Evolutionary conservation across 1,140 invertebrate genomes (phyloP), one percentile per base, ranked within the genome.

Genomic region (Eufriesea mexicana): DNA sequence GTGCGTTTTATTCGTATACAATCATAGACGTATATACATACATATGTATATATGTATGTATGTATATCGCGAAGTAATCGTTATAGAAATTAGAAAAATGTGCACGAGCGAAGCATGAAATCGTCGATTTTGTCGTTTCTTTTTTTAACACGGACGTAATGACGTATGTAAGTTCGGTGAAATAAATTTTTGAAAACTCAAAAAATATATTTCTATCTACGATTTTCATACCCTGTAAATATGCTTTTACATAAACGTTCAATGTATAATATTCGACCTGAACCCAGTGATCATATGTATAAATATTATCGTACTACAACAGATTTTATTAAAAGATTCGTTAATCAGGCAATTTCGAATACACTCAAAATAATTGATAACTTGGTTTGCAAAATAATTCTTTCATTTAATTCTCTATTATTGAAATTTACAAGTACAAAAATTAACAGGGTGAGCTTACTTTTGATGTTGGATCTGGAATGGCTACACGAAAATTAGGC

Each of bases 111-210:
- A 67, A 79, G 61, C 47, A 76, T 67, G 59, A 70, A 35, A 57
- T 55, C 54, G 35, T 61, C 35, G 64, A 70, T 85, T 80, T 77
- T 72, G 25, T 66, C 55, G 28, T 75, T 74, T 68, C 28, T 84
- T 85, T 88, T 88, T 87, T 87, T 75, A 70, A 78, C 59, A 55
- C 73, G 16, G 78, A 62, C n/a, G 79, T 76, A 47, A 66, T 84
- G 67, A 81, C 54, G 62, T 77, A 83, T 79, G 54, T 49, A 77
- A 54, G 55, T 84, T 88, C 74, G 74, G 0, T 16, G 5, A 78
- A 88, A 84, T 84, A 88, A 88, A 88, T 54, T 45, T 66, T 85
- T 49, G 47, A 75, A 75, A 88, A 49, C 62, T 82, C 35, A 10
- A 62, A 23, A 9, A 49, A 51, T 35, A 35, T 42, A 16, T 74